Conservation (phyloP, 2,797 vertebrate species). For the Enteromius thamalakanensis region DNA sequence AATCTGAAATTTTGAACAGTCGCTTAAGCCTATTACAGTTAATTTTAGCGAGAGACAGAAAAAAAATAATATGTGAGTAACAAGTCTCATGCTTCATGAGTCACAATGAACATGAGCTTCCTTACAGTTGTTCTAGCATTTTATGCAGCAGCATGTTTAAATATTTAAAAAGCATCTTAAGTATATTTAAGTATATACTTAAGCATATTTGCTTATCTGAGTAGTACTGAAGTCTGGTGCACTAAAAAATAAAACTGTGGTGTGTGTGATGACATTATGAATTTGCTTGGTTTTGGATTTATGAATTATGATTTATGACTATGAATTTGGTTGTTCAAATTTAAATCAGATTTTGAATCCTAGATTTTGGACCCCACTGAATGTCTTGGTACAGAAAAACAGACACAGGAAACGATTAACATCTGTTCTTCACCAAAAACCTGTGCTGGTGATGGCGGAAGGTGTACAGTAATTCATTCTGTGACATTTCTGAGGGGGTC, state of each 20-base stretch:
- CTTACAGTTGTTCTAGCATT: not conserved
- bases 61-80: constrained; percentile 14
- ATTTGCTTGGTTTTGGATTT: too few relatives aligned
- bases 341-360: not conserved
- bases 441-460: not conserved
- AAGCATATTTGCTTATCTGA: not conserved
- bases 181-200: too few relatives aligned
- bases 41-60: not conserved
- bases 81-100: constrained; percentile 13
- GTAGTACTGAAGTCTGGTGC: not conserved
- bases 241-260: too few relatives aligned
- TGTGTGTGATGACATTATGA: not conserved
- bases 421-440: not conserved
- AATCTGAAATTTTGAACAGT: not conserved
- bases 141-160: not conserved
- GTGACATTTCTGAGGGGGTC: not conserved
- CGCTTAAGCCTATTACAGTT: not conserved
- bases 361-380: not conserved
- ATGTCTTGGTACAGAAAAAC: not conserved
- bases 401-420: not conserved
- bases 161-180: not conserved
- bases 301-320: too few relatives aligned
- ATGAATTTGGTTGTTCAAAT: too few relatives aligned
- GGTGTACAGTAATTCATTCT: not conserved
- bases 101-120: not conserved